A percentile compares a stretch with the other conserved stretches of the same genome.
Conservation (phyloP, 2,797 vertebrate genomes). For the Masticophis lateralis region DNA sequence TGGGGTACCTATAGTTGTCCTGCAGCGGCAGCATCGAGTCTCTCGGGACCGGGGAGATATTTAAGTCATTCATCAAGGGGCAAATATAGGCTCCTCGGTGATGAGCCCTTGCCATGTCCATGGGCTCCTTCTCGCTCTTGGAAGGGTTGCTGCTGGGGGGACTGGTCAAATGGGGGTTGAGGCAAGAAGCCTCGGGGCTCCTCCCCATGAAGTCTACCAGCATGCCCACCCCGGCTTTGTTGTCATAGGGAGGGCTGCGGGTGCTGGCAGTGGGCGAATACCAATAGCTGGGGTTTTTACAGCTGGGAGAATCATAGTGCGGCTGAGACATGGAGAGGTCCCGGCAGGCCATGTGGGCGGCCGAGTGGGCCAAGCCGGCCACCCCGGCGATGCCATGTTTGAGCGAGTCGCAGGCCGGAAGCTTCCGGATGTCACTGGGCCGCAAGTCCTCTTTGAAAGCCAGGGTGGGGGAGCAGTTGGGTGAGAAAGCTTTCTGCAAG, state of each 20-base stretch:
- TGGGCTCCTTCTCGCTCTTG: slow-evolving; percentile 89
- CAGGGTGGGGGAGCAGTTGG: slow-evolving; percentile 87
- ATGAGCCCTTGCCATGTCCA: slow-evolving; percentile 81
- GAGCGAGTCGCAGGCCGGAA: slow-evolving; percentile 78
- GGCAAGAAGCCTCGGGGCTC: slow-evolving; percentile 73
- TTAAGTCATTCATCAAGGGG: slow-evolving; percentile 82
- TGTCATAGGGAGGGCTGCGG: slow-evolving; percentile 81
- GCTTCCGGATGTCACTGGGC: slow-evolving; percentile 77
- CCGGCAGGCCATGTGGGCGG: slow-evolving; percentile 75
- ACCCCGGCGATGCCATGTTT: slow-evolving; percentile 73
- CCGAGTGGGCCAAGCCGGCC: slow-evolving; percentile 59
- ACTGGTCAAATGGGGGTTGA: slow-evolving; percentile 81
- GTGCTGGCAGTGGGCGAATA: slow-evolving; percentile 87
- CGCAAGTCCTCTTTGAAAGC: slow-evolving; percentile 78
- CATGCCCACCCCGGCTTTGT: slow-evolving; percentile 72
- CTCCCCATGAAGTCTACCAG: slow-evolving; percentile 84
- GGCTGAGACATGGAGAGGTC: slow-evolving; percentile 85
- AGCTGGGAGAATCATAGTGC: slow-evolving; percentile 92
- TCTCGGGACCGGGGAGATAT: slow-evolving; percentile 86
- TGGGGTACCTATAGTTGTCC: slow-evolving; percentile 91
- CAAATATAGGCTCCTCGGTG: slow-evolving; percentile 77
- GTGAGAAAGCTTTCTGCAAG: slow-evolving; percentile 90
- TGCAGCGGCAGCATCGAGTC: slow-evolving; percentile 90
- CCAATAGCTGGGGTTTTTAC: slow-evolving; percentile 95
- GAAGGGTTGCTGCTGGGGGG: slow-evolving; percentile 67